Percentiles rank a stretch among this genome's conserved stretches.
phyloP scores from a whole-genome alignment of 2,113 vertebrate genomes.

The Oxygymnocypris stewartii region DNA sequence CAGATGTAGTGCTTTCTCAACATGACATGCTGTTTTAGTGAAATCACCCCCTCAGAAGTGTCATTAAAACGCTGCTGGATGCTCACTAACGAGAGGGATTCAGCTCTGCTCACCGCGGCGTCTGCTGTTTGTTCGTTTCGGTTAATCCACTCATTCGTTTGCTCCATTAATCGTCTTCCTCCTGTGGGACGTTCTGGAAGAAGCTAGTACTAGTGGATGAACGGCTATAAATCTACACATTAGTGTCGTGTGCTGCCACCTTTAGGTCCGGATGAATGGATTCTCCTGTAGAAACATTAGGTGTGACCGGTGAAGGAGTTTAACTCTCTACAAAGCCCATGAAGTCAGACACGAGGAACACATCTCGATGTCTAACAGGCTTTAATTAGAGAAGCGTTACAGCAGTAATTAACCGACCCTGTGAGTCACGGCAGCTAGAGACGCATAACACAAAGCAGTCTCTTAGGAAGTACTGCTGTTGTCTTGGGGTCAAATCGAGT shows the following conservation, averaged over 20 bases:
- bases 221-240: conserved; percentile 62
- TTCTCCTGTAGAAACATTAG: conserved; percentile 58
- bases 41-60: neutral
- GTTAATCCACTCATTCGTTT: neutral
- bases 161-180: neutral
- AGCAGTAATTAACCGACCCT: neutral
- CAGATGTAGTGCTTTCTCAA: conserved; percentile 2
- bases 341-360: neutral
- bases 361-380: conserved; percentile 27
- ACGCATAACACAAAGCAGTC: neutral
- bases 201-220: neutral
- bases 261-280: neutral
- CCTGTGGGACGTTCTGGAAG: neutral
- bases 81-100: conserved; percentile 23
- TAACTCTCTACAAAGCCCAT: neutral
- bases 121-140: neutral
- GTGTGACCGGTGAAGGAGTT: conserved; percentile 59
- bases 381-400: conserved; percentile 46
- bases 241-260: conserved; percentile 56
- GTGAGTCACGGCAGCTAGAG: too few relatives aligned
- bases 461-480: neutral
- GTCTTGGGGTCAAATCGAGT: too few relatives aligned
- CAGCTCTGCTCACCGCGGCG: neutral
- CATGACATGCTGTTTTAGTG: conserved; percentile 2
- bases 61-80: neutral